Evolutionary conservation across 2,113 vertebrate genomes (phyloP), one percentile per base, ranked within the genome.

Genomic region (Bubalus kerabau): DNA sequence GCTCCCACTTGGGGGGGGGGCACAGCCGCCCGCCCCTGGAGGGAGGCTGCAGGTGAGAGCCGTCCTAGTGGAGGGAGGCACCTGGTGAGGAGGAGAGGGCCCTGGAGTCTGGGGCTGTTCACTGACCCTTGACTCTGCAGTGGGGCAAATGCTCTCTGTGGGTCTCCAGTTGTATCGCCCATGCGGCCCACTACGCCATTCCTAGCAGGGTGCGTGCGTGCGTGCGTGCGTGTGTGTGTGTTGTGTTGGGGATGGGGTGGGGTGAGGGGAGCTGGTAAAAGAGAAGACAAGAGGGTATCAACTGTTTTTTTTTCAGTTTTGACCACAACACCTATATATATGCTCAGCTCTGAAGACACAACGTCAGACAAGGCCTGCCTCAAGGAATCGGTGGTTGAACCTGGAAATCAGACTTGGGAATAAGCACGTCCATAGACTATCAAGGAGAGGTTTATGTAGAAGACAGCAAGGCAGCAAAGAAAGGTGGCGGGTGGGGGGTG

Each of bases 1-100:
- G 85, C 59, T 86, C 93, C 93, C 96, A 95, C 48, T 88, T 88
- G 85, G 80, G 80, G 93, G 80, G 93, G 93, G 50, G 48, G 14
- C 80, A 62, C n/a, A 81, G 91, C 90, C 3, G 26, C 52, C 67
- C 43, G 87, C 43, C n/a, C 52, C 86, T 48, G 46, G 56, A 74
- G 90, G 90, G 86, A 93, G 81, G 95, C 40, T 91, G 60, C 36
- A 87, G 87, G 76, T 62, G 56, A 92, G 74, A 46, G 62, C 84
- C 21, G 9, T 24, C 59, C 62, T 52, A n/a, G 82, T 4, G 30
- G 24, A 50, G 36, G 92, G 81, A 90, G 91, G 90, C n/a, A 78
- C 90, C 85, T 82, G 87, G 91, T 21, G 32, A 82, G 87, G 94
- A 4, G 15, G 85, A 82, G 46, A 71, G 91, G 32, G n/a, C 46